Conservation (phyloP, 2,797 vertebrate genomes). For the Brotula barbata region DNA sequence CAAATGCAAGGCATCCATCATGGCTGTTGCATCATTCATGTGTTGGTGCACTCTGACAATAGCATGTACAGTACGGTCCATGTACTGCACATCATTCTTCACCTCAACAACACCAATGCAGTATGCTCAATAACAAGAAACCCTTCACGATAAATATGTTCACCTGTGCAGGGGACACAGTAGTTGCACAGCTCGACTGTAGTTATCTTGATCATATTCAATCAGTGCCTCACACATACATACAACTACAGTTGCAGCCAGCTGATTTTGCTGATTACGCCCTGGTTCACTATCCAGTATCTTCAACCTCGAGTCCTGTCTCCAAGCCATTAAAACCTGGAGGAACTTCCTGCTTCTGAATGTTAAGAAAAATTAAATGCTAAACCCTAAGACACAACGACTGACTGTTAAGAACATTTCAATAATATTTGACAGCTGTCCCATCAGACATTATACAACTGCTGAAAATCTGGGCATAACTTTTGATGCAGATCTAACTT, state of each 20-base stretch:
- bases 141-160: slow-evolving; percentile 4
- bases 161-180: slow-evolving; percentile 83
- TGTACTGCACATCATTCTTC: no score
- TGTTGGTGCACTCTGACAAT: slow-evolving; percentile 11
- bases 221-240: slow-evolving; percentile 88
- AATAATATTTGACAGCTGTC: no score
- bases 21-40: slow-evolving; percentile 69
- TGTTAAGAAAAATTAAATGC: no score
- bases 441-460: no score
- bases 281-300: slow-evolving; percentile 79
- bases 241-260: slow-evolving; percentile 79
- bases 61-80: slow-evolving; percentile 7
- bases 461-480: no score
- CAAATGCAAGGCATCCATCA: slow-evolving; percentile 41
- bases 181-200: slow-evolving; percentile 80
- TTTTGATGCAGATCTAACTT: no score
- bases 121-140: slow-evolving; percentile 20
- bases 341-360: no score
- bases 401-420: no score
- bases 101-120: no score
- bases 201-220: slow-evolving; percentile 85
- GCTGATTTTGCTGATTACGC: slow-evolving; percentile 82
- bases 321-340: no score
- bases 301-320: no score
- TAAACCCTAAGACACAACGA: no score